Conservation (phyloP, 1,140 invertebrate species). For the Battus philenor region DNA sequence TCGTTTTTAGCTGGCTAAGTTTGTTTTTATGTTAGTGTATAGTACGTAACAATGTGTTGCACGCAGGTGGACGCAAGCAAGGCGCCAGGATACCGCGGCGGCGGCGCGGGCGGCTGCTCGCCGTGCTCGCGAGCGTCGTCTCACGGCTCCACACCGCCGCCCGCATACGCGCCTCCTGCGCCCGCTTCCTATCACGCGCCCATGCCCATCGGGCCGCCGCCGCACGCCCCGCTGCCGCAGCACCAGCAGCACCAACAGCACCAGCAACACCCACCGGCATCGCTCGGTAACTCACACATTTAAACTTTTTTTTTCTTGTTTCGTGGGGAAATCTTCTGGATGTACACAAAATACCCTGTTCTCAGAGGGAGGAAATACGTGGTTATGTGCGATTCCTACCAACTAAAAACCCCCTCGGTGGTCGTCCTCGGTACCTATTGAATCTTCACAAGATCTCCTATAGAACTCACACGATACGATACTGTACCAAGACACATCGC, state of each 20-base stretch:
- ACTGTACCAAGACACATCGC: background rate
- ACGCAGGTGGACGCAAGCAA: constrained; percentile 83
- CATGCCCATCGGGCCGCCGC: constrained; percentile 21
- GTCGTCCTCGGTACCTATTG: too few species aligned
- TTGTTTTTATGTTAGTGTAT: too few species aligned
- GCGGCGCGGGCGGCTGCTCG: constrained; percentile 45
- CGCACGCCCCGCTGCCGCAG: constrained; percentile 5
- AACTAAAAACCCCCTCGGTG: too few species aligned
- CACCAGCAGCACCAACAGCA: constrained; percentile 16
- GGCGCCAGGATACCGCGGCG: constrained; percentile 86
- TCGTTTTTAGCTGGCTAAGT: too few species aligned
- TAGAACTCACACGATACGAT: background rate
- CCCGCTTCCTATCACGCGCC: constrained; percentile 33
- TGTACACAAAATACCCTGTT: too few species aligned
- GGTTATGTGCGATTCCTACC: too few species aligned
- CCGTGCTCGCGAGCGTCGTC: constrained; percentile 59
- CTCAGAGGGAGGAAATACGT: too few species aligned
- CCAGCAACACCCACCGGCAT: constrained; percentile 20
- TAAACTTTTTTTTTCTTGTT: background rate
- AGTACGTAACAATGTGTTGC: constrained; percentile 3
- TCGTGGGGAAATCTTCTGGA: background rate
- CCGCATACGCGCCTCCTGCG: constrained; percentile 33
- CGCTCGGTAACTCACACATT: constrained; percentile 20
- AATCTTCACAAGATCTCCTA: background rate
- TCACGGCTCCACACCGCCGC: constrained; percentile 58